Evolutionary conservation across 35 echinoderm and acorn worm species (phyloP).

Genomic region (Ophiothrix spiculata): DNA sequence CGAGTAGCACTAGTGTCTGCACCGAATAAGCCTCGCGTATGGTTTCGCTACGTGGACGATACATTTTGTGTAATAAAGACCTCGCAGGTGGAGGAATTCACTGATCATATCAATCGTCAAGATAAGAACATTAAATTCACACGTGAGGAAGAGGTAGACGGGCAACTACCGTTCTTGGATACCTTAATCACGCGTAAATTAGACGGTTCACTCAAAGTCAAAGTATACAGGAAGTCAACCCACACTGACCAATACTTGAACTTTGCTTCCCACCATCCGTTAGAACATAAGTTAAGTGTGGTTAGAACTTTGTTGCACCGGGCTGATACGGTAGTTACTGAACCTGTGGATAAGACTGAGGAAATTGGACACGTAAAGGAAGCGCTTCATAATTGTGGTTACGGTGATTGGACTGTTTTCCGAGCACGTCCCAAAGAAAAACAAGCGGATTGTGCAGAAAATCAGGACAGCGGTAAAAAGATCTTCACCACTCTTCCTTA

Average conservation of each 20-base stretch:
- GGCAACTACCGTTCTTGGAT: not conserved
- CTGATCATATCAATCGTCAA: not conserved
- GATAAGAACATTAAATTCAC: slow-evolving; percentile 1
- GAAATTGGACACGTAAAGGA: not conserved
- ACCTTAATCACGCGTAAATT: not conserved
- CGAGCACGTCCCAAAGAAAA: no score
- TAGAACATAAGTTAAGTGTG: not conserved
- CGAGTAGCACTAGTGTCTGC: no score
- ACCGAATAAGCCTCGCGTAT: no score
- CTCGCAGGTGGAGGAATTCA: no score
- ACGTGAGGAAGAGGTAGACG: not conserved
- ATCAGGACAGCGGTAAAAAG: no score
- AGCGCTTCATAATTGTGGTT: not conserved
- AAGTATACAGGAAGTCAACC: not conserved
- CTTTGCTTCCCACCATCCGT: not conserved
- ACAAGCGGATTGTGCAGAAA: no score
- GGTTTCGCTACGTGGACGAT: no score
- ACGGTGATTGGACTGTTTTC: no score
- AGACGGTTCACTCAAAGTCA: not conserved
- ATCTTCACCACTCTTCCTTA: no score
- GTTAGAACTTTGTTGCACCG: not conserved
- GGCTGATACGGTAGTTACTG: not conserved
- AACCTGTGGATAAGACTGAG: not conserved
- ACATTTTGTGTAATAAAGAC: no score
- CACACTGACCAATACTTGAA: not conserved